Conservation (phyloP, 2,888 invertebrate genomes). For the Caenorhabditis wallacei region DNA sequence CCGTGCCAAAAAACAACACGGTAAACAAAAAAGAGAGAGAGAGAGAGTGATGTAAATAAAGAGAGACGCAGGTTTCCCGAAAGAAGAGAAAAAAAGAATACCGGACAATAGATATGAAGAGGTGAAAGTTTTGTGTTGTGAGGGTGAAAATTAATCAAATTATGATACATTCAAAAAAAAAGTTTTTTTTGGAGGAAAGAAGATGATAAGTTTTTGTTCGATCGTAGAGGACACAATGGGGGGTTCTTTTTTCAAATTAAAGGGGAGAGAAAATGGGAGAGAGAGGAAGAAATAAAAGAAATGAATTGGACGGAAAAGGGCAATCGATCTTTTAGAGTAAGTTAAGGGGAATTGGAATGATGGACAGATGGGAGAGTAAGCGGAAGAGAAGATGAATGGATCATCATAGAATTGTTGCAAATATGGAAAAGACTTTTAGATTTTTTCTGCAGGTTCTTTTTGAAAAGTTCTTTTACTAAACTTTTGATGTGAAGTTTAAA, state of each 20-base stretch:
- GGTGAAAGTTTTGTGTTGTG: too few species aligned
- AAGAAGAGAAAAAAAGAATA: slow-evolving; percentile 4
- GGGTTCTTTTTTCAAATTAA: background rate
- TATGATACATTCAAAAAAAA: slow-evolving; percentile 14
- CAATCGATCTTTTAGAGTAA: slow-evolving; percentile 25
- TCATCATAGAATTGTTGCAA: background rate
- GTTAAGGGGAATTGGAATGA: background rate
- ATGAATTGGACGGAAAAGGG: slow-evolving; percentile 18
- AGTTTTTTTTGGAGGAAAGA: background rate
- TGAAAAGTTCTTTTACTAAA: too few species aligned
- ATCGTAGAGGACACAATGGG: background rate
- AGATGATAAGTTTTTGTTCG: too few species aligned
- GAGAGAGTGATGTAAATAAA: too few species aligned
- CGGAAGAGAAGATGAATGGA: slow-evolving; percentile 1
- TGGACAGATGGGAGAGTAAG: slow-evolving; percentile 1
- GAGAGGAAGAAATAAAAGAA: slow-evolving; percentile 20
- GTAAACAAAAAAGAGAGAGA: slow-evolving; percentile 26
- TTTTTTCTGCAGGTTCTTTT: too few species aligned
- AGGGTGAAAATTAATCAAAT: slow-evolving; percentile 42
- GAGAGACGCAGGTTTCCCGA: background rate
- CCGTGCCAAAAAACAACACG: slow-evolving; percentile 9
- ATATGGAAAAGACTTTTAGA: too few species aligned
- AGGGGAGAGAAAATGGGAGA: background rate
- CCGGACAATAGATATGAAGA: background rate
- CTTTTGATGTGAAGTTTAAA: too few species aligned